Conservation (phyloP, 2,888 invertebrate genomes). For the Heteropelma amictum region DNA sequence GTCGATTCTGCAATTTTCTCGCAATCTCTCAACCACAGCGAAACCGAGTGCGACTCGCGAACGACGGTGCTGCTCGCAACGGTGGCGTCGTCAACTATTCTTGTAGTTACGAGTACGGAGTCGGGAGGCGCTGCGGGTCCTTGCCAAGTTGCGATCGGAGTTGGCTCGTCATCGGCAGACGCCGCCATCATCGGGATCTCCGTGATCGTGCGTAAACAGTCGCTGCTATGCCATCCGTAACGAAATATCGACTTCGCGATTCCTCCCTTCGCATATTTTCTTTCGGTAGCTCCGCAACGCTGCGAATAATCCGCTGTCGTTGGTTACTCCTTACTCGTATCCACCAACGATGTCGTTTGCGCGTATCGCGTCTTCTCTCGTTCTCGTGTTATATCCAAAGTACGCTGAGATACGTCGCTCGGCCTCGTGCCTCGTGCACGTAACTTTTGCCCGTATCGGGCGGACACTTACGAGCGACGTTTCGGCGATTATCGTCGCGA, state of each 20-base stretch:
- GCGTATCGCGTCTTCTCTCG: background rate
- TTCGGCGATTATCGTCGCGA: background rate
- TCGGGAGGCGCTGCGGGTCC: slow-evolving; percentile 47
- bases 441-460: background rate
- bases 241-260: slow-evolving; percentile 24
- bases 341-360: background rate
- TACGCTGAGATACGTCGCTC: background rate
- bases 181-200: slow-evolving; percentile 66
- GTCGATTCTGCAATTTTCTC: slow-evolving; percentile 6
- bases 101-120: slow-evolving; percentile 46
- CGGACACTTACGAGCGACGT: background rate
- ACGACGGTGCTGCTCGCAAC: slow-evolving; percentile 44
- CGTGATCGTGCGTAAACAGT: slow-evolving; percentile 49
- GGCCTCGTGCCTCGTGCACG: background rate
- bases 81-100: slow-evolving; percentile 25
- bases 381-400: background rate
- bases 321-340: background rate
- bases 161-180: slow-evolving; percentile 43
- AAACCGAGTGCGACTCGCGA: slow-evolving; percentile 11
- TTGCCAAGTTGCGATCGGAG: slow-evolving; percentile 49
- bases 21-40: slow-evolving; percentile 42
- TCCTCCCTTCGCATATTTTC: slow-evolving; percentile 37
- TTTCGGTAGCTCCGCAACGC: background rate
- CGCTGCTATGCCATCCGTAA: slow-evolving; percentile 7
- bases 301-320: background rate